These are phyloP conservation scores for Mimachlamys varia DNA, from an alignment of 2,888 invertebrate genomes.

Conservation along the genomic window DNA sequence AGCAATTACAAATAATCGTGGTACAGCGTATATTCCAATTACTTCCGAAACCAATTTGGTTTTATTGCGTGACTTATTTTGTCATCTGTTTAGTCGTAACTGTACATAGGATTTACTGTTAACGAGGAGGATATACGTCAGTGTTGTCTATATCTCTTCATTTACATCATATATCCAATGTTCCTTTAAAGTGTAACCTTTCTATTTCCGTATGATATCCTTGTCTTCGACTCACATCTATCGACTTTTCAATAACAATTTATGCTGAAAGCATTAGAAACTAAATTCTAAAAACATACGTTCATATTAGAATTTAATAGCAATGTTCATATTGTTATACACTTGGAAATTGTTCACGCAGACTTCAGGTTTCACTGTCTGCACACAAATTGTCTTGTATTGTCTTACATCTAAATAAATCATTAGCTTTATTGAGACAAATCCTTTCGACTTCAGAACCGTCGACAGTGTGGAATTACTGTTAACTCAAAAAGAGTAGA, in stretches of 20 bases:
- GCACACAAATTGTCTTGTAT: neutral
- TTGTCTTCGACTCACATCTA: neutral
- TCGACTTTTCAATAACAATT: neutral
- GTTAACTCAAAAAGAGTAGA: no score
- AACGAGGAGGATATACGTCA: neutral
- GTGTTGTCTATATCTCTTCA: neutral
- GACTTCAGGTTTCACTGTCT: neutral
- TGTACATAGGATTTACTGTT: neutral
- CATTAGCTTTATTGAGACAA: neutral
- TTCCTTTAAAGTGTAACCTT: neutral
- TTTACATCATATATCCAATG: neutral
- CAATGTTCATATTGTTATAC: neutral
- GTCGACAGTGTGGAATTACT: neutral
- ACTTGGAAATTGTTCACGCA: neutral
- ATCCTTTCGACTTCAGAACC: neutral
- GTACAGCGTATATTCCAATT: neutral
- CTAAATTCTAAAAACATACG: neutral
- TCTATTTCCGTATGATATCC: neutral
- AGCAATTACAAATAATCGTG: neutral
- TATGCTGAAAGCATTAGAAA: neutral
- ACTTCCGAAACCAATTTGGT: slow-evolving; percentile 10
- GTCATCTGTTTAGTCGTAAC: neutral
- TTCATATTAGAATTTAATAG: neutral
- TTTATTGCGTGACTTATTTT: neutral
- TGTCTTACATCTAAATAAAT: neutral